Evolutionary conservation across 2,888 invertebrate species (phyloP).

Genomic region (Trypoxylon attenuatum): DNA sequence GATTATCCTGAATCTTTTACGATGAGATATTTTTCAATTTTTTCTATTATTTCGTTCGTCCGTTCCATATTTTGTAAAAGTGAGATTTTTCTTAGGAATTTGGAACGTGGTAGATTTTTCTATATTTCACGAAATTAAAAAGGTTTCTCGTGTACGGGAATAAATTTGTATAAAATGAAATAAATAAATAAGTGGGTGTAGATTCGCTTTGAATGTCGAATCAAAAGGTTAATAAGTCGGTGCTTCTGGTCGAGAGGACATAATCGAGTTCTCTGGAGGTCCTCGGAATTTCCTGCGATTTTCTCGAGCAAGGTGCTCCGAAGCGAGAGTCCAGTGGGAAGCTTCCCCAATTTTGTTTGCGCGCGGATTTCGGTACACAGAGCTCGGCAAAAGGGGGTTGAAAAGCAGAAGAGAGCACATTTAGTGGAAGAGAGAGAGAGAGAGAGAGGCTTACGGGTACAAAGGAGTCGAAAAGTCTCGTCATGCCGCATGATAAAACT

Average conservation of each 20-base stretch:
- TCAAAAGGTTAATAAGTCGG: conserved; percentile 18
- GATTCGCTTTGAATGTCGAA: no score
- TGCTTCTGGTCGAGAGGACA: neutral
- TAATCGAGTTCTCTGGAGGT: neutral
- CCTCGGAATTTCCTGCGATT: neutral
- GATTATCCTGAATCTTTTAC: no score
- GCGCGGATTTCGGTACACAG: neutral
- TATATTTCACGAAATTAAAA: no score
- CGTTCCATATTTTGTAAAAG: no score
- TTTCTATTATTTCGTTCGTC: no score
- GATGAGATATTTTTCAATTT: no score
- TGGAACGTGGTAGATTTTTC: no score
- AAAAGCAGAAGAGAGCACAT: neutral
- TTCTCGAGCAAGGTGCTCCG: neutral
- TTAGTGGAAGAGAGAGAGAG: neutral
- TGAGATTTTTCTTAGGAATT: no score
- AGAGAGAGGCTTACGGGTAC: no score
- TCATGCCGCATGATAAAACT: conserved; percentile 29
- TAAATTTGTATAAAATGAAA: no score
- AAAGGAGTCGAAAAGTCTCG: conserved; percentile 7
- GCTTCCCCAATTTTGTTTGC: conserved; percentile 1
- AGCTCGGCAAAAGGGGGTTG: neutral
- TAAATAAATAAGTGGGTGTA: no score
- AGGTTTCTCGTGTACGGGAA: no score
- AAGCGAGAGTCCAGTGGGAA: neutral